phyloP scores from a whole-genome alignment of 2,113 vertebrate genomes.

The Vimba vimba region DNA sequence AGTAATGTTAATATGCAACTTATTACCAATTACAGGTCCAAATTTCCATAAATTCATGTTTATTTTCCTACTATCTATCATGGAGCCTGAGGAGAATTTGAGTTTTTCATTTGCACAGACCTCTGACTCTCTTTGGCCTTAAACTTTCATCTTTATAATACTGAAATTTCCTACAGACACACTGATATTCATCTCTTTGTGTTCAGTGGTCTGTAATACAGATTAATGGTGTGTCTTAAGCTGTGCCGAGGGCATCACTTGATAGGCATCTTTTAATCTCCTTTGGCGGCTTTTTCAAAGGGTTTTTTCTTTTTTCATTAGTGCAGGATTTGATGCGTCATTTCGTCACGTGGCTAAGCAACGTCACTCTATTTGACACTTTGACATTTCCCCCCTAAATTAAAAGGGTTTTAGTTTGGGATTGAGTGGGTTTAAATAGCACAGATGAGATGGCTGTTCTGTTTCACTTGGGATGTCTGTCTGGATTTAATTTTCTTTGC shows the following conservation, averaged over 20 bases:
- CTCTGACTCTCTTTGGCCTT: neutral
- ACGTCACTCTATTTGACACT: slow-evolving; percentile 5
- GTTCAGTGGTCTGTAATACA: neutral
- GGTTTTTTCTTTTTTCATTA: neutral
- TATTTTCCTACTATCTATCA: neutral
- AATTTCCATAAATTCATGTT: neutral
- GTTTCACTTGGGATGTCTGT: slow-evolving; percentile 30
- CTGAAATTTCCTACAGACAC: neutral
- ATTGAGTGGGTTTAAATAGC: neutral
- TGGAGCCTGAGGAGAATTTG: neutral
- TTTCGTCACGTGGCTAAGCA: neutral
- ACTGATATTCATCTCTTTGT: neutral
- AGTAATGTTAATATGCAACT: neutral
- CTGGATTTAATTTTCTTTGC: neutral
- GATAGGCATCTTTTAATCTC: slow-evolving; percentile 2
- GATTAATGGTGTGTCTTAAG: neutral
- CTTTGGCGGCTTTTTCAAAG: neutral
- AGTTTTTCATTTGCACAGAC: neutral
- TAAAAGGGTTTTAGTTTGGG: neutral
- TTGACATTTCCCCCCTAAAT: neutral
- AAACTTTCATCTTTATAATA: neutral
- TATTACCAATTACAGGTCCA: neutral
- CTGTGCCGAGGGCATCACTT: neutral
- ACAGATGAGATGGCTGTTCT: slow-evolving; percentile 19
- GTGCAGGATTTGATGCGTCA: neutral